phyloP scores from a whole-genome alignment of 2,888 invertebrate species.

The Euphydryas editha region DNA sequence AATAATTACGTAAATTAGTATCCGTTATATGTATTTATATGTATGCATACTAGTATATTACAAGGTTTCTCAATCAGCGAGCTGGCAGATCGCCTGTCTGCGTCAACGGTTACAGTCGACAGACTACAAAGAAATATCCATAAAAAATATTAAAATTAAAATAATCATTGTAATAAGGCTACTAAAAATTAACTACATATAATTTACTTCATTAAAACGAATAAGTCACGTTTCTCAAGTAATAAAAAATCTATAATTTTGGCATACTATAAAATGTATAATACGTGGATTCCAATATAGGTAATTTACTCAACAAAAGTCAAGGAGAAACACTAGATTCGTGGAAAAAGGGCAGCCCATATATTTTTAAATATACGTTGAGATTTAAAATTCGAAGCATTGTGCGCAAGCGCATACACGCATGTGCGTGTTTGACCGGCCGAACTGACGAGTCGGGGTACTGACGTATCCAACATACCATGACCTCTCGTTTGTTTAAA shows the following conservation, averaged over 20 bases:
- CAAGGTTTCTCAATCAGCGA: slow-evolving; percentile 35
- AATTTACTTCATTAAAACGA: slow-evolving; percentile 15
- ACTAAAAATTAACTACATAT: slow-evolving; percentile 11
- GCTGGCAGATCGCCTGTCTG: slow-evolving; percentile 34
- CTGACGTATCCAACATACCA: slow-evolving; percentile 33
- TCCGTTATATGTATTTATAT: background rate
- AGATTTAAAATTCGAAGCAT: slow-evolving; percentile 36
- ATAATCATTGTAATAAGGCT: slow-evolving; percentile 19
- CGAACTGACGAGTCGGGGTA: slow-evolving; percentile 32
- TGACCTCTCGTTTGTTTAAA: slow-evolving; percentile 27
- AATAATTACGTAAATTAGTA: background rate
- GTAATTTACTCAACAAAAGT: slow-evolving; percentile 20
- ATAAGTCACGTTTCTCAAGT: background rate
- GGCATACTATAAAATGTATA: slow-evolving; percentile 10
- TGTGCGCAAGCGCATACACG: slow-evolving; percentile 33
- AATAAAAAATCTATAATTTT: slow-evolving; percentile 11
- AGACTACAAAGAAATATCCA: slow-evolving; percentile 16
- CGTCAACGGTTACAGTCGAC: slow-evolving; percentile 25
- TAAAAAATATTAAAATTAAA: slow-evolving; percentile 8
- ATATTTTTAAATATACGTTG: slow-evolving; percentile 28
- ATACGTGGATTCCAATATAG: slow-evolving; percentile 6
- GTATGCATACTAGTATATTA: slow-evolving; percentile 20
- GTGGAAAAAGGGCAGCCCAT: slow-evolving; percentile 31
- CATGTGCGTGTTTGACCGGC: slow-evolving; percentile 36
- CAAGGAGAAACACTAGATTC: slow-evolving; percentile 25